These are phyloP conservation scores for Panagrolaimus sp. DNA, from an alignment of 1,140 invertebrate species.

Conservation along the genomic window DNA sequence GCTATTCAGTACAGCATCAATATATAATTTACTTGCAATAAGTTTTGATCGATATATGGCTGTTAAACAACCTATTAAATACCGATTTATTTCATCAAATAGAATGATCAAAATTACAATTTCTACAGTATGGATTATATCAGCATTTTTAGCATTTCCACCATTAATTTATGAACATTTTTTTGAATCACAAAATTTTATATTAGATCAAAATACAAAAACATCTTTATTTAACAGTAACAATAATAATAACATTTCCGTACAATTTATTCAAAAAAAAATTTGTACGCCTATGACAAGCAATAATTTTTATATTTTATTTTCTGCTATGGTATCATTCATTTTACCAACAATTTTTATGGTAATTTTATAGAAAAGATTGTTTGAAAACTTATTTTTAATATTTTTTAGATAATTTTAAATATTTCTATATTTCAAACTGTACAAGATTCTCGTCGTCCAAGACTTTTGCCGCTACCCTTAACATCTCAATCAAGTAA, in stretches of 20 bases:
- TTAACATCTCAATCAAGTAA: neutral
- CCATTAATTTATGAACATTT: slow-evolving; percentile 43
- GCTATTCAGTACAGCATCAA: slow-evolving; percentile 60
- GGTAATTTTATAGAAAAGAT: slow-evolving; percentile 19
- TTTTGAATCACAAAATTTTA: slow-evolving; percentile 14
- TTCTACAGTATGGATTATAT: slow-evolving; percentile 50
- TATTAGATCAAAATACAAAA: neutral
- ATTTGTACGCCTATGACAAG: slow-evolving; percentile 47
- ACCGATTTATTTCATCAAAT: slow-evolving; percentile 53
- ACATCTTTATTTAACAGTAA: too few relatives aligned
- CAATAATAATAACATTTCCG: slow-evolving; percentile 26
- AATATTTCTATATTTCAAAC: slow-evolving; percentile 53
- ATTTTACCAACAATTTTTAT: slow-evolving; percentile 52
- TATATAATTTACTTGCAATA: slow-evolving; percentile 61
- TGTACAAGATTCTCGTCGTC: slow-evolving; percentile 35
- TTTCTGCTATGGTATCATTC: slow-evolving; percentile 53
- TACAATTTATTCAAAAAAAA: neutral
- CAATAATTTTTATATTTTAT: slow-evolving; percentile 50
- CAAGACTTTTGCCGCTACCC: slow-evolving; percentile 5
- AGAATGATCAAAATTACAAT: slow-evolving; percentile 52
- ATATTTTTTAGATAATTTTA: slow-evolving; percentile 29
- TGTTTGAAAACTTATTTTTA: neutral
- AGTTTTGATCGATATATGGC: slow-evolving; percentile 61
- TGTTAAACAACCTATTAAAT: slow-evolving; percentile 59
- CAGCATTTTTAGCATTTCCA: slow-evolving; percentile 37